A percentile compares a stretch with the other conserved stretches of the same genome.
Evolutionary conservation across 2,113 vertebrate genomes (phyloP).

Genomic region (Eulemur macaco): DNA sequence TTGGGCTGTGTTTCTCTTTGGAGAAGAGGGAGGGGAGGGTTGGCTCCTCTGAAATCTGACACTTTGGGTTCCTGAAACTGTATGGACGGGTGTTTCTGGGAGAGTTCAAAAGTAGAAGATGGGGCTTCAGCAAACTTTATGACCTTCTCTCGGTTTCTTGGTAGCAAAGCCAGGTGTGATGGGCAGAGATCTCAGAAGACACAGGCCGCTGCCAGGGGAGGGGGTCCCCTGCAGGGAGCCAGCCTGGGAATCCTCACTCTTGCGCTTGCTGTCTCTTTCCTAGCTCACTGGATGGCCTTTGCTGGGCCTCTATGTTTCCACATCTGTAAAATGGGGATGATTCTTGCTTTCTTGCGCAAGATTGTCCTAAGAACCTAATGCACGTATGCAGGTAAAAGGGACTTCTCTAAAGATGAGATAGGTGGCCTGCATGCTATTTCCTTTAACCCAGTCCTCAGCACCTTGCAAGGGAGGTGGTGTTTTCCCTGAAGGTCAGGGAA

Average conservation of each 20-base stretch:
- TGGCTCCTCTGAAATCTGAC: not conserved
- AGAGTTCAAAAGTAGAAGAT: not conserved
- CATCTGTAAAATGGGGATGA: not conserved
- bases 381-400: not conserved
- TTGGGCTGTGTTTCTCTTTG: not conserved
- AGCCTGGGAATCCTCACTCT: not conserved
- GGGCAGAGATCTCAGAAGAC: not conserved
- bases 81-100: not conserved
- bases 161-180: not conserved
- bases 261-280: not conserved
- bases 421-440: not conserved
- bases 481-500: not conserved
- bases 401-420: slow-evolving; percentile 8
- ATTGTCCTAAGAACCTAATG: not conserved
- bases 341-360: not conserved
- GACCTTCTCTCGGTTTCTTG: not conserved
- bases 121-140: not conserved
- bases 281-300: not conserved
- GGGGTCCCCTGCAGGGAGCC: not conserved
- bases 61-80: not conserved
- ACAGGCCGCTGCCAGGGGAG: not conserved
- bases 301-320: not conserved
- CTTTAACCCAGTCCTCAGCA: not conserved
- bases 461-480: not conserved
- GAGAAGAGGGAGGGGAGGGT: not conserved